phyloP scores from a whole-genome alignment of 1,140 invertebrate species.

The Ridgeia piscesae region DNA sequence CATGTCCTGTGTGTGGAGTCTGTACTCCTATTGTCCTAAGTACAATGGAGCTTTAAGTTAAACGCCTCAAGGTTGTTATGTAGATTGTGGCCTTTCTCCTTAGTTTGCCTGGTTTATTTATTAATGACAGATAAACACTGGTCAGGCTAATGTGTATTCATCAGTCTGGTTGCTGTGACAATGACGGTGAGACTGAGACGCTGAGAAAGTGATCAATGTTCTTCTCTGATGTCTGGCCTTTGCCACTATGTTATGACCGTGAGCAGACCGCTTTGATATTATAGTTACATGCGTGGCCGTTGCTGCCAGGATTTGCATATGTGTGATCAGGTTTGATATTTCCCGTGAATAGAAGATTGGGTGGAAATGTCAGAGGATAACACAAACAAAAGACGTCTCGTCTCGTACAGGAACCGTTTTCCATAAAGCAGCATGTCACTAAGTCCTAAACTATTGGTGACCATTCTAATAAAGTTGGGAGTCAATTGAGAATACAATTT shows the following conservation, averaged over 20 bases:
- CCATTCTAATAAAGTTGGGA: too few relatives aligned
- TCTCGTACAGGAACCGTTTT: not conserved
- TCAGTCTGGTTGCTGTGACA: not conserved
- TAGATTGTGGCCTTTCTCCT: not conserved
- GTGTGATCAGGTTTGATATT: not conserved
- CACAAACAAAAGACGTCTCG: not conserved
- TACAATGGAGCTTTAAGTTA: not conserved
- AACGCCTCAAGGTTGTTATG: not conserved
- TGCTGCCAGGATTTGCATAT: not conserved
- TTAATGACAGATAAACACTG: not conserved
- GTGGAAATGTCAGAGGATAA: not conserved
- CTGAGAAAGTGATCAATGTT: not conserved
- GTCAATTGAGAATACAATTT: too few relatives aligned
- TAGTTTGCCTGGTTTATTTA: not conserved
- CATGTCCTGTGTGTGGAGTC: not conserved
- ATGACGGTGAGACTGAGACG: not conserved
- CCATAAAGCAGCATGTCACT: too few relatives aligned
- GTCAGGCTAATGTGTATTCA: not conserved
- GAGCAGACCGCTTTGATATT: not conserved
- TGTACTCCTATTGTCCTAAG: not conserved
- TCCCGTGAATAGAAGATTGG: not conserved
- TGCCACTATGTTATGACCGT: not conserved
- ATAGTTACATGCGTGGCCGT: not conserved
- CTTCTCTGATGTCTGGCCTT: not conserved
- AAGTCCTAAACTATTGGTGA: not conserved